Conservation (phyloP, 2,797 vertebrate genomes). For the Kryptopterus vitreolus region DNA sequence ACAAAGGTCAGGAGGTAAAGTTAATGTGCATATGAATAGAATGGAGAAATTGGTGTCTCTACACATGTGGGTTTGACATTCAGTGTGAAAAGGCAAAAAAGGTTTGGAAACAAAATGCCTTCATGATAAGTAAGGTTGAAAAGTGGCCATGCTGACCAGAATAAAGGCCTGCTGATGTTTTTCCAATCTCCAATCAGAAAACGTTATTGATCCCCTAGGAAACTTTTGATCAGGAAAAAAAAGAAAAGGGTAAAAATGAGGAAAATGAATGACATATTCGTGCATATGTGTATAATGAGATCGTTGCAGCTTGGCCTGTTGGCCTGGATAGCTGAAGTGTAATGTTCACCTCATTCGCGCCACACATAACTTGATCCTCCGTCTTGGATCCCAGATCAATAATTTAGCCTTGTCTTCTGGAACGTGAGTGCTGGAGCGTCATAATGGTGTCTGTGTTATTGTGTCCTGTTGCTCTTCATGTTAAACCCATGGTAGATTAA, state of each 20-base stretch:
- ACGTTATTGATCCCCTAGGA: too few relatives aligned
- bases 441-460: background rate
- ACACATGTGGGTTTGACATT: background rate
- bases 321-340: background rate
- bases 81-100: background rate
- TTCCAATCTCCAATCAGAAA: background rate
- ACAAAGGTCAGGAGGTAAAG: background rate
- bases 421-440: background rate
- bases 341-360: background rate
- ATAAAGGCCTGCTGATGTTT: background rate
- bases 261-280: background rate
- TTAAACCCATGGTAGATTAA: background rate
- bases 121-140: background rate
- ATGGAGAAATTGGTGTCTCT: background rate
- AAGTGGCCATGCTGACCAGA: background rate
- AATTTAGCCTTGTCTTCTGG: background rate
- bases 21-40: background rate
- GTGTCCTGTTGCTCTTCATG: background rate
- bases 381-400: slow-evolving; percentile 2
- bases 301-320: background rate
- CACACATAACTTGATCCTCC: background rate
- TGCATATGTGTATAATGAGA: background rate
- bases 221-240: too few relatives aligned
- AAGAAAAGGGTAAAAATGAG: too few relatives aligned
- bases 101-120: background rate